Conservation (phyloP, 2,797 vertebrate genomes). For the Trematomus bernacchii region DNA sequence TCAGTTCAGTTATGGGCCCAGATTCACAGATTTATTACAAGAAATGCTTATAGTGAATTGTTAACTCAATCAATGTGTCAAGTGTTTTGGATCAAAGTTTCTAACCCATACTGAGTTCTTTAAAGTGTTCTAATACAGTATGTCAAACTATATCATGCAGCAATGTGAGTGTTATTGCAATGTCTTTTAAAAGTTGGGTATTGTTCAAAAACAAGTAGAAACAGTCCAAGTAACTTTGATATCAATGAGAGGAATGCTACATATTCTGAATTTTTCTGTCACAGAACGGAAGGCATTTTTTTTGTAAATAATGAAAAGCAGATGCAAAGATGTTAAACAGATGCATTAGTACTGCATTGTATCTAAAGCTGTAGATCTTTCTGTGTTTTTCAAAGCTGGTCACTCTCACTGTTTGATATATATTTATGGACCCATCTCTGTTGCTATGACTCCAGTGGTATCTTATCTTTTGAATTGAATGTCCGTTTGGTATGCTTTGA, state of each 20-base stretch:
- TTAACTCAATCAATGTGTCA: slow-evolving; percentile 35
- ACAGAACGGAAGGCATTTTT: background rate
- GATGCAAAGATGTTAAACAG: background rate
- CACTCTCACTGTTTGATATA: background rate
- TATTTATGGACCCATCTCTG: background rate
- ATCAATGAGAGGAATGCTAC: background rate
- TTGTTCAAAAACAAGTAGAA: no score
- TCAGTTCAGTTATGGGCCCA: slow-evolving; percentile 36
- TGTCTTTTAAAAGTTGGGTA: background rate
- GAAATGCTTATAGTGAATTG: slow-evolving; percentile 3
- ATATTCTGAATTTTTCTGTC: background rate
- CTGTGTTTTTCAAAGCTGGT: background rate
- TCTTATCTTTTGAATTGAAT: background rate
- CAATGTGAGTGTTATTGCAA: background rate
- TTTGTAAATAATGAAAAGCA: background rate
- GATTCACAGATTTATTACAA: slow-evolving; percentile 48
- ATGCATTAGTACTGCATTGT: background rate
- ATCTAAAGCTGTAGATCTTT: background rate
- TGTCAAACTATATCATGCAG: background rate
- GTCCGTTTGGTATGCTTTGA: background rate
- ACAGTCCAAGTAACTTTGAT: background rate
- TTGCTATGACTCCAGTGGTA: background rate
- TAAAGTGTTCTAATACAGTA: no score
- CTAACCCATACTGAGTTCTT: background rate
- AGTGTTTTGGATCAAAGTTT: slow-evolving; percentile 33